Base-by-base conservation (phyloP, 1,140 invertebrate genomes). In the Drosophila gunungcola region DNA sequence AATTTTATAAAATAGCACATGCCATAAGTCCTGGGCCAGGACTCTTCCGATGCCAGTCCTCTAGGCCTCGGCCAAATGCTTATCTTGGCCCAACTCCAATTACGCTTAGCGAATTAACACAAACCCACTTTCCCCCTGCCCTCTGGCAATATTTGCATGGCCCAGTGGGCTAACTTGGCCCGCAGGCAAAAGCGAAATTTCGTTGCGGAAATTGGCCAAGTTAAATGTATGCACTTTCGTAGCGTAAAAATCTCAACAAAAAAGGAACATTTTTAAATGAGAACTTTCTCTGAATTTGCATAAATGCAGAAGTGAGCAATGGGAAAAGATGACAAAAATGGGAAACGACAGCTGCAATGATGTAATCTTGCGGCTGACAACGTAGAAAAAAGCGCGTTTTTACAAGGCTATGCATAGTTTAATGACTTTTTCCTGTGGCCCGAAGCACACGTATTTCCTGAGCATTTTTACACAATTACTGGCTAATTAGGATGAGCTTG, bases 261-360 rank as follows among this genome's bases (percentile, higher is more conserved):
- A 21, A 62, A 74, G 29, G 7, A 32, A 48, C 21, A 67, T 64
- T 70, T 67, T 64, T 9, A 80, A 83, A 75, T 69, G 49, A 68
- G 61, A 81, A 63, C 78, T 82, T 43, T 64, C 49, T 32, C 45
- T 49, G 34, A 61, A 86, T 88, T 86, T 88, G 75, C 82, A 88
- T 81, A 88, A 86, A 75, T 76, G 62, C 57, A 72, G 34, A 58
- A 49, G 16, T 21, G 60, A 68, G 48, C 42, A 67, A 62, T 63
- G 38, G 51, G 53, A 53, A 46, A 41, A 62, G 38, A 25, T 39
- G 42, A 42, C n/a, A 32, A 39, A 42, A 46, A 48, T 60, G 49
- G 45, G 3, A 34, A 61, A 43, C 41, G 42, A 21, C 27, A 55
- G 54, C 43, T 41, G 46, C 13, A 38, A 25, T 56, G 39, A 75